Base-by-base conservation (phyloP, 2,113 vertebrate species). In the Pavo muticus region DNA sequence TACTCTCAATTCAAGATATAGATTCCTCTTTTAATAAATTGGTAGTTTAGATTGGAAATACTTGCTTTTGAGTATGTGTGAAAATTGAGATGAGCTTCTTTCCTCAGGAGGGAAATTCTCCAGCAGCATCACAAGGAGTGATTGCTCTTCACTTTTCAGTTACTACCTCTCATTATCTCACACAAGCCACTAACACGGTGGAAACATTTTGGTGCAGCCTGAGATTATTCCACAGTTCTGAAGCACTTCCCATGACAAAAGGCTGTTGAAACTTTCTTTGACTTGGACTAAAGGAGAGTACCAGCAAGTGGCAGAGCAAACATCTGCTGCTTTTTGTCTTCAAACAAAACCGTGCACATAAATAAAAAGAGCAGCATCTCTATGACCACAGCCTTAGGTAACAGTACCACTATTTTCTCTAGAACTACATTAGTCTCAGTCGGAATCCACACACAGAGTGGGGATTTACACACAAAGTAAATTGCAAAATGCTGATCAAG, bases 401-500 rank as follows among this genome's bases (percentile, higher is more conserved):
- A 30, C 13, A 73, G 24, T 0, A 35, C 37, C 37, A 4, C 17
- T 1, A 0, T 6, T 72, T 45, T 60, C n/a, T 27, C 45, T 19
- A 24, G n/a, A 81, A 17, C 69, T 48, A 0, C 48, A 4, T 4
- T 14, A 47, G 47, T 24, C 84, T 87, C 86, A 50, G 32, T 9
- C 32, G 40, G 59, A 70, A 37, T 84, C 76, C 52, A 13, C 48
- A 37, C 24, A 21, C n/a, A 48, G 15, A 29, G 54, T 18, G 9
- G 29, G 29, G 29, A 56, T 56, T 56, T 32, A 30, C 54, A 56
- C 29, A 32, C 54, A 18, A 18, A 56, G 23, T 3, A 76, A 89
- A 73, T 1, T 54, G 59, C 73, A 87, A 82, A 81, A 69, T 4
- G 37, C 70, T 78, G 44, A 81, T 87, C 63, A 72, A 95, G 57